A percentile compares a stretch with the other conserved stretches of the same genome.
Evolutionary conservation across 1,140 invertebrate species (phyloP).

Genomic region (Caenorhabditis elegans): DNA sequence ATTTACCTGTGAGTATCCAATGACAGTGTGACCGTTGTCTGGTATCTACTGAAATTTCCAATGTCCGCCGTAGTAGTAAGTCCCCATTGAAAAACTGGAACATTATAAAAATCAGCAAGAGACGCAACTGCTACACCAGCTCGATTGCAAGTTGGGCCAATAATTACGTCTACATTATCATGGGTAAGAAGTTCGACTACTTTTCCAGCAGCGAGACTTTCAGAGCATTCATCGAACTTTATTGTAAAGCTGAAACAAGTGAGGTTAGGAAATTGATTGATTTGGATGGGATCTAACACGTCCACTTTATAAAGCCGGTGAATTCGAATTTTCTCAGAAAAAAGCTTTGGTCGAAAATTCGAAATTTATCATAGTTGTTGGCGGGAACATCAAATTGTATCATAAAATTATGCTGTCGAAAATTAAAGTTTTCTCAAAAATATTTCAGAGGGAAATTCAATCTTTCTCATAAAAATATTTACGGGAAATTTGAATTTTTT

Average conservation of each 20-base stretch:
- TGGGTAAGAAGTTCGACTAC: not conserved
- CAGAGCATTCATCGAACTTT: not conserved
- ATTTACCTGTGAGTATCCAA: not conserved
- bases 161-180: conserved; percentile 10
- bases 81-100: not conserved
- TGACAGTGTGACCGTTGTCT: not conserved
- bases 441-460: too few relatives aligned
- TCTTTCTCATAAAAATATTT: too few relatives aligned
- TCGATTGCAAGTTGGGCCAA: conserved; percentile 6
- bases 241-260: not conserved
- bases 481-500: too few relatives aligned
- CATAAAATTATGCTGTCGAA: too few relatives aligned
- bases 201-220: not conserved
- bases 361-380: too few relatives aligned
- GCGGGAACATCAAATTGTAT: too few relatives aligned
- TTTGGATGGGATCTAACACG: too few relatives aligned
- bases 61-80: not conserved
- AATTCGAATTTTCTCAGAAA: too few relatives aligned
- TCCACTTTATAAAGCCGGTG: too few relatives aligned
- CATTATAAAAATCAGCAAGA: not conserved
- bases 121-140: not conserved
- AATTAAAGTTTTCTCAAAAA: too few relatives aligned
- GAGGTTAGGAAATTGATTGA: too few relatives aligned
- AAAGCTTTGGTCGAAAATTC: too few relatives aligned
- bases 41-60: not conserved